Conservation (phyloP, 2,113 vertebrate genomes). For the Phodopus roborovskii region DNA sequence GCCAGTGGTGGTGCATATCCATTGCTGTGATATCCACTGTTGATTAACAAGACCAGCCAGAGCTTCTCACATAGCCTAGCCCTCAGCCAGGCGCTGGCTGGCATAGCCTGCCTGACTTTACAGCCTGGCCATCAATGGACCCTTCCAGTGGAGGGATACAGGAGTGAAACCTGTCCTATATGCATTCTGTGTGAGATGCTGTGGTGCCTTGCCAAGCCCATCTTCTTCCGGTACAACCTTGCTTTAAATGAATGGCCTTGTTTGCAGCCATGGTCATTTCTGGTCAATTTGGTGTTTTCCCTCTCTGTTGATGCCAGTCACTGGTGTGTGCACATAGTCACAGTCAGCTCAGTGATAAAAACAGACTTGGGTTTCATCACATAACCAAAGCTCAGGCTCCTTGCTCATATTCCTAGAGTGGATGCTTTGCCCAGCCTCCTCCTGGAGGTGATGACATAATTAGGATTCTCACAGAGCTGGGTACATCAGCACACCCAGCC, state of each 20-base stretch:
- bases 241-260: fast-evolving
- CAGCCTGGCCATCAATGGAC: no score
- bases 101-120: background rate
- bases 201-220: no score
- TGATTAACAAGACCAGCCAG: background rate
- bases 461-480: slow-evolving; percentile 83
- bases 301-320: background rate
- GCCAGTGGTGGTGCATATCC: fast-evolving
- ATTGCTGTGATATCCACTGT: background rate
- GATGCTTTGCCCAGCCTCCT: slow-evolving; percentile 84
- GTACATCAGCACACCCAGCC: slow-evolving; percentile 79
- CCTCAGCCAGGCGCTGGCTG: background rate
- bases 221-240: background rate
- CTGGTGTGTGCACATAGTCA: background rate
- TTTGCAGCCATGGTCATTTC: no score
- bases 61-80: background rate
- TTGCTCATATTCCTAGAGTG: slow-evolving; percentile 82
- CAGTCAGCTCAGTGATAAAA: slow-evolving; percentile 83
- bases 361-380: slow-evolving; percentile 70
- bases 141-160: background rate
- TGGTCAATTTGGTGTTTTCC: background rate
- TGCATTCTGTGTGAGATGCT: background rate
- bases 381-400: slow-evolving; percentile 72
- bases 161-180: background rate
- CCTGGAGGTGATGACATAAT: slow-evolving; percentile 89